Conservation (phyloP, 2,888 invertebrate genomes). For the Caenorhabditis afra region DNA sequence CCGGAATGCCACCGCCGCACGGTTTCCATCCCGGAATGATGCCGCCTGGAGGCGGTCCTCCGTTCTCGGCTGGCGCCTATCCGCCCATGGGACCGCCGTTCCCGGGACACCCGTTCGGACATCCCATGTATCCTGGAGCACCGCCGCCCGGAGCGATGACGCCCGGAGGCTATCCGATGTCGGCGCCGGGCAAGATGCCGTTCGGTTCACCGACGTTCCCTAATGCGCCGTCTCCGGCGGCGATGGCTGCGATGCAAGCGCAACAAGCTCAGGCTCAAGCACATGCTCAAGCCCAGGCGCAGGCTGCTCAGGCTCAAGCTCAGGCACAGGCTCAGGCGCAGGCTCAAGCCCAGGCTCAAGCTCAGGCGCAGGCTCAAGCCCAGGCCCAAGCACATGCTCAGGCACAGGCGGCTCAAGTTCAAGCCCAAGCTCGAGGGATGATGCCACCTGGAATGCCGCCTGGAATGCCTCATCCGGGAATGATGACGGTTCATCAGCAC, state of each 20-base stretch:
- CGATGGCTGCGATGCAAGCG: slow-evolving; percentile 42
- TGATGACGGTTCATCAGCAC: slow-evolving; percentile 47
- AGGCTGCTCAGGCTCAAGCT: background rate
- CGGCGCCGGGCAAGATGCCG: slow-evolving; percentile 49
- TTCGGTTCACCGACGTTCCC: slow-evolving; percentile 39
- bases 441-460: slow-evolving; percentile 5
- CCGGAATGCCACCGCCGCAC: slow-evolving; percentile 20
- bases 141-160: slow-evolving; percentile 9
- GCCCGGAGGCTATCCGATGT: slow-evolving; percentile 53
- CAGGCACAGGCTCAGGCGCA: slow-evolving; percentile 17
- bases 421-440: background rate
- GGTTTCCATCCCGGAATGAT: slow-evolving; percentile 17
- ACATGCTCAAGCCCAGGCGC: slow-evolving; percentile 5
- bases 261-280: background rate
- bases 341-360: slow-evolving; percentile 2
- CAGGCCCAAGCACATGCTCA: background rate
- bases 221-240: slow-evolving; percentile 23
- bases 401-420: background rate
- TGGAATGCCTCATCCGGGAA: slow-evolving; percentile 26
- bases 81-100: slow-evolving; percentile 31
- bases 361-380: background rate
- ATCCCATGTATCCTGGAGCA: slow-evolving; percentile 21
- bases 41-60: slow-evolving; percentile 28
- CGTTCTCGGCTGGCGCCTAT: slow-evolving; percentile 47
- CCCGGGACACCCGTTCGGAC: slow-evolving; percentile 11